Base-by-base conservation (phyloP, 37 sponge, comb jelly and placozoan species). In the Diacarnus erythraeanus region DNA sequence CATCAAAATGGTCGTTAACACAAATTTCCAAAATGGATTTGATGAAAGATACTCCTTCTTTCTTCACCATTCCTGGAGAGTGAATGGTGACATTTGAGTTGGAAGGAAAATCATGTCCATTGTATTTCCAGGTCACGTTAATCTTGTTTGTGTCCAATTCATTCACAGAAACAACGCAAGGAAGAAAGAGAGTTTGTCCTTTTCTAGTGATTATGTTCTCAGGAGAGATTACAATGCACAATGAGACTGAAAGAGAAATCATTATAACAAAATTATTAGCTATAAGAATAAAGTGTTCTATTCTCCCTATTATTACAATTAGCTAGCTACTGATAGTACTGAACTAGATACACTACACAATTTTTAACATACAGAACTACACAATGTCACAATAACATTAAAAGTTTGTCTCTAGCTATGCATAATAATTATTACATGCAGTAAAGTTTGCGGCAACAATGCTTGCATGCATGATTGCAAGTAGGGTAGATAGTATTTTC, bases 21-120 rank as follows among this genome's bases (percentile, higher is more conserved):
- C 77, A 76, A 34, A 83, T 25, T 34, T 71, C 38, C 30, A 83
- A 69, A 10, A 71, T 38, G 8, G 57, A 54, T 38, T 59, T 80
- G 43, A 80, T 57, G 56, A 80, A 69, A 18, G 54, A n/a, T 9
- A 5, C 5, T 0, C 69, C 71, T n/a, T 35, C 41, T 25, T 35
- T 74, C 33, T 42, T 56, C 20, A 74, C 1, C 21, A 23, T 74
- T 2, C 57, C 54, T 31, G 27, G 8, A 10, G 54, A 15, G 23
- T 27, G 31, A 25, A 54, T 26, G 47, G 12, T 56, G 25, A 26
- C 5, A 35, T 40, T 42, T 17, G 43, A 5, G 27, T 29, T 15
- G 2, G 27, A 3, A 1, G 60, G 1, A 5, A 80, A 59, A 6
- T 38, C 36, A 1, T 71, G 37, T 43, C 78, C 68, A 43, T 78